Base-by-base conservation (phyloP, 2,797 vertebrate genomes). In the Coregonus ussuriensis region DNA sequence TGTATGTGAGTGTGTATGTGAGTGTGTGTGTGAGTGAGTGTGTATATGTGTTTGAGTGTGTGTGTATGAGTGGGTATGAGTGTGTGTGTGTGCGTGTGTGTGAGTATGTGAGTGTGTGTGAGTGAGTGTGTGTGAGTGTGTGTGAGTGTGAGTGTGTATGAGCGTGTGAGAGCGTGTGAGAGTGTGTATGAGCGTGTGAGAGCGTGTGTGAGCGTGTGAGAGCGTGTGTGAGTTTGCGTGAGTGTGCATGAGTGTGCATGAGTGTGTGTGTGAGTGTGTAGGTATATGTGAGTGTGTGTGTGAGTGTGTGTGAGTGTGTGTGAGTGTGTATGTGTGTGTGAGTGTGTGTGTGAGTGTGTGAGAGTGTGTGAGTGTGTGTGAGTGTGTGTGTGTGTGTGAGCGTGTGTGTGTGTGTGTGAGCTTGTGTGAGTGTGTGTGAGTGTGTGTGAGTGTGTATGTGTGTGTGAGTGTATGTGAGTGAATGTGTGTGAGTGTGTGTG, bases 21-120 rank as follows among this genome's bases (percentile, higher is more conserved):
- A 0, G 52, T 53, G 13, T 15, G 14, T 15, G 52, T 59, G 18
- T 21, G 79, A 78, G 71, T 67, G 74, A 72, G 35, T 53, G 51
- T 78, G 70, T 76, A 56, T 69, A 66, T 80, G 31, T 74, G 56
- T 78, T 21, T 21, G 21, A 21, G 21, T 21, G 41, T 15, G 41
- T 33, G 71, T 59, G 74, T 69, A 41, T 76, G 62, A 37, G 41
- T 72, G 54, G 53, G 47, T 33, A 51, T 54, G 21, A 77, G 77
- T 66, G 37, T 51, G 37, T 35, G 35, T 74, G 63, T 35, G 53
- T 59, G 53, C 51, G 71, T 41, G 31, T 33, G n/a, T 74, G 68
- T 25, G 11, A 63, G 70, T 68, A 76, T 62, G 31, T 47, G 75
- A 47, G 11, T 77, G 14, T 47, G 53, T 59, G 31, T 14, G 25